phyloP scores from a whole-genome alignment of 2,888 invertebrate genomes.

The Megamerina dolium region DNA sequence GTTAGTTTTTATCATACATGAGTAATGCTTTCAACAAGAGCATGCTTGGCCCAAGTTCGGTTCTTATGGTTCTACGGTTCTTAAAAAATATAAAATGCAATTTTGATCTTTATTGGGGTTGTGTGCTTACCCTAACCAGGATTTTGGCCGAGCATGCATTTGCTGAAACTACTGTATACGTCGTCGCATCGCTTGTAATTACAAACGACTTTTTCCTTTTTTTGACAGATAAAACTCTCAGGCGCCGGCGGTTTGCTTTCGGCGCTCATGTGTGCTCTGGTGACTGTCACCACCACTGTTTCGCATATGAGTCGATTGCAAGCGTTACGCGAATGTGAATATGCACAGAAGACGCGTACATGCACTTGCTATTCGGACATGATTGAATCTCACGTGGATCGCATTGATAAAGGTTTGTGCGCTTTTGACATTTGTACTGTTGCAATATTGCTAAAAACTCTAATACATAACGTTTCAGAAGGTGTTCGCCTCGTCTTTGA shows the following conservation, averaged over 20 bases:
- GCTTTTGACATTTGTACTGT: not conserved
- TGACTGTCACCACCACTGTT: slow-evolving; percentile 80
- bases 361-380: slow-evolving; percentile 72
- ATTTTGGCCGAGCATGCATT: no score
- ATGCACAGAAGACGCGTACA: slow-evolving; percentile 70
- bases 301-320: slow-evolving; percentile 87
- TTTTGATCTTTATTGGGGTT: no score
- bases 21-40: no score
- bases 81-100: no score
- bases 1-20: no score
- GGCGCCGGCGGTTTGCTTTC: slow-evolving; percentile 82
- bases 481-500: slow-evolving; percentile 77
- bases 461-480: slow-evolving; percentile 36
- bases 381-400: slow-evolving; percentile 59
- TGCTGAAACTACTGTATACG: no score
- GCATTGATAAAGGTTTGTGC: slow-evolving; percentile 43
- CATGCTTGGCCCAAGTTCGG: no score
- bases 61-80: no score
- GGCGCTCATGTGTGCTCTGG: slow-evolving; percentile 79
- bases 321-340: slow-evolving; percentile 79
- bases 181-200: not conserved
- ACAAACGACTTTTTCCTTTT: not conserved
- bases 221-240: slow-evolving; percentile 73
- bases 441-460: no score
- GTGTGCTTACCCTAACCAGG: no score